These are phyloP conservation scores for Pristionchus mayeri DNA, from an alignment of 2,888 invertebrate genomes.

Conservation along the genomic window DNA sequence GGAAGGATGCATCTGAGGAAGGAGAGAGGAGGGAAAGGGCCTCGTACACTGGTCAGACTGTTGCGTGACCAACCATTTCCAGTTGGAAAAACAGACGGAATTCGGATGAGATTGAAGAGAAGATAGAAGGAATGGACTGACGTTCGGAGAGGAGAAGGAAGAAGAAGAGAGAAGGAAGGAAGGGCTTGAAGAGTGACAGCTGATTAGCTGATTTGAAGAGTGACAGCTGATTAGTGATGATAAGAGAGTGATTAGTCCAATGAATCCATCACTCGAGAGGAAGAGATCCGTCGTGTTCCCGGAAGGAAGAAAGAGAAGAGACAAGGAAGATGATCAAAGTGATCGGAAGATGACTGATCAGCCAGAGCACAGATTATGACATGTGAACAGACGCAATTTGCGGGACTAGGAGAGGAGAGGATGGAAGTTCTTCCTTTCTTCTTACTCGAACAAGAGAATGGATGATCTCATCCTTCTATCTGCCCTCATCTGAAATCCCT, in stretches of 20 bases:
- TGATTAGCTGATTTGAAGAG: too few relatives aligned
- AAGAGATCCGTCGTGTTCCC: background rate
- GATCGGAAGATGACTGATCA: constrained; percentile 28
- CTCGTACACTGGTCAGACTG: background rate
- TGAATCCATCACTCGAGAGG: background rate
- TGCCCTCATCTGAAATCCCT: too few relatives aligned
- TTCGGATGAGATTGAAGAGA: constrained; percentile 31
- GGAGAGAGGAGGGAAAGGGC: background rate
- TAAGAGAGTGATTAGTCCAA: constrained; percentile 29
- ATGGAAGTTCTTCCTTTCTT: background rate
- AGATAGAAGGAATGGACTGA: constrained; percentile 9
- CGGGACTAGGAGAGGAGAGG: background rate
- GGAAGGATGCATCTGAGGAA: background rate
- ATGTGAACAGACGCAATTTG: background rate
- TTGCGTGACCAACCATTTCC: constrained; percentile 23
- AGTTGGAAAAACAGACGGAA: constrained; percentile 28
- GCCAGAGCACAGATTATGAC: background rate
- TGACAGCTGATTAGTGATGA: background rate
- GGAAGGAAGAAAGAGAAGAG: background rate
- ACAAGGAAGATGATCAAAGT: background rate
- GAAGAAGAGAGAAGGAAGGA: background rate
- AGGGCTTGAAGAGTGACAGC: too few relatives aligned
- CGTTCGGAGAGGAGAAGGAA: background rate
- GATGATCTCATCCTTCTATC: background rate
- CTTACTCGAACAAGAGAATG: background rate